These are phyloP conservation scores for Chalcis sispes DNA, from an alignment of 2,888 invertebrate species.

Conservation along the genomic window DNA sequence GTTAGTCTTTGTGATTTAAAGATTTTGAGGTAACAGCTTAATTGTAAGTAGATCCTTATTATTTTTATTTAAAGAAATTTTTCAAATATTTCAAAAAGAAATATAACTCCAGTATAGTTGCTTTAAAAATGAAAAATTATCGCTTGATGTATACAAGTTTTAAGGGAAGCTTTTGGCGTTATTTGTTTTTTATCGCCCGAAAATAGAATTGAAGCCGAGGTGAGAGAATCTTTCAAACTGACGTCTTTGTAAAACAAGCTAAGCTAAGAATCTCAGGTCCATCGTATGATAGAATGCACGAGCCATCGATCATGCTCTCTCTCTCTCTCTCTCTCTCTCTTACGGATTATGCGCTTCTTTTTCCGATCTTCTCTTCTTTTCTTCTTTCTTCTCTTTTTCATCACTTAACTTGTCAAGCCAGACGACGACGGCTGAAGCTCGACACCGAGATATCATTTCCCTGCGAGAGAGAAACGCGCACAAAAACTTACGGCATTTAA, in stretches of 20 bases:
- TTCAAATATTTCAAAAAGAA: too few species aligned
- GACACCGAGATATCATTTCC: slow-evolving; percentile 19
- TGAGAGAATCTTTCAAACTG: slow-evolving; percentile 14
- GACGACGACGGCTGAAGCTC: background rate
- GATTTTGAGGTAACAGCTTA: too few species aligned
- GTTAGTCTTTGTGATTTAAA: too few species aligned
- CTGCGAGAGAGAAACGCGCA: background rate
- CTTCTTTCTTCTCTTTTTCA: slow-evolving; percentile 18
- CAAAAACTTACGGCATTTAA: too few species aligned
- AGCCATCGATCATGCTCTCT: slow-evolving; percentile 40
- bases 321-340: too few species aligned
- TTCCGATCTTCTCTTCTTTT: slow-evolving; percentile 3
- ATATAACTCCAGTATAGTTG: too few species aligned
- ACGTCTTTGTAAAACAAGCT: slow-evolving; percentile 5
- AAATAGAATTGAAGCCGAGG: background rate
- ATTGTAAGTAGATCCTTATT: too few species aligned
- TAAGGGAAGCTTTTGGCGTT: too few species aligned
- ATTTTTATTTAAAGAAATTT: too few species aligned
- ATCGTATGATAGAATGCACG: slow-evolving; percentile 27
- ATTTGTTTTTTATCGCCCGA: too few species aligned
- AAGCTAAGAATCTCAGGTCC: background rate
- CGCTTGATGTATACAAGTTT: too few species aligned
- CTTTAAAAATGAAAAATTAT: too few species aligned
- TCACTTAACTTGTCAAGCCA: slow-evolving; percentile 14
- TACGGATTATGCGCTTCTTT: slow-evolving; percentile 24